A percentile compares a stretch with the other conserved stretches of the same genome.
Evolutionary conservation across 2,113 vertebrate species (phyloP).

Genomic region (Turdus rufiventris): DNA sequence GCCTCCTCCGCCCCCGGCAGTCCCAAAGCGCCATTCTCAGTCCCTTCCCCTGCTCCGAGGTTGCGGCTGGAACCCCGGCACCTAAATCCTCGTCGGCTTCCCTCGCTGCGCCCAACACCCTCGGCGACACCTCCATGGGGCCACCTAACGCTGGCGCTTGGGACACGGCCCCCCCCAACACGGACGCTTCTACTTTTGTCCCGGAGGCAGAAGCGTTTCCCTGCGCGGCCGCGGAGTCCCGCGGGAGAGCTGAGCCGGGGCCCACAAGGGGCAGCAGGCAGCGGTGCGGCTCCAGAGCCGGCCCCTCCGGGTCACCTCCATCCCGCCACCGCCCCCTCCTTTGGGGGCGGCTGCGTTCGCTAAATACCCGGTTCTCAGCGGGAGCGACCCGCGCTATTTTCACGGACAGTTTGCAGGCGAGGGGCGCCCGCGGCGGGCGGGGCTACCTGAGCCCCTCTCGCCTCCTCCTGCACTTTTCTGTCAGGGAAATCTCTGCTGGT

Average conservation of each 20-base stretch:
- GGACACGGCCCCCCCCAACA: accelerated
- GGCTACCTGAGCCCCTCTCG: background rate
- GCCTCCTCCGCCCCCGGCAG: background rate
- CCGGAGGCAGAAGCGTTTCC: background rate
- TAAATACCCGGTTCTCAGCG: background rate
- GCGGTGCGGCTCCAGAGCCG: background rate
- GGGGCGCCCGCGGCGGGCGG: background rate
- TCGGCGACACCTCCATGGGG: background rate
- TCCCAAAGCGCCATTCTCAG: background rate
- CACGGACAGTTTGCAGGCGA: background rate
- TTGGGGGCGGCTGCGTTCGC: background rate
- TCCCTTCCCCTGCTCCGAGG: background rate
- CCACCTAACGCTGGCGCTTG: background rate
- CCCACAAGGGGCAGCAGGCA: background rate
- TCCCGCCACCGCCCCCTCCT: background rate
- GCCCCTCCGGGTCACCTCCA: background rate
- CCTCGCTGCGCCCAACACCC: background rate
- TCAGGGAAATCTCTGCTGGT: background rate
- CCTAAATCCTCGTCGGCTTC: background rate
- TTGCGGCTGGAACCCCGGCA: background rate
- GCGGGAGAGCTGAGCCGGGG: background rate
- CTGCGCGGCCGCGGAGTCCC: background rate
- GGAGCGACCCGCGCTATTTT: background rate
- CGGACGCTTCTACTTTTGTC: background rate
- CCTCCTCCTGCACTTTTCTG: background rate